phyloP scores from a whole-genome alignment of 2,113 vertebrate species.

The Manacus vitellinus region DNA sequence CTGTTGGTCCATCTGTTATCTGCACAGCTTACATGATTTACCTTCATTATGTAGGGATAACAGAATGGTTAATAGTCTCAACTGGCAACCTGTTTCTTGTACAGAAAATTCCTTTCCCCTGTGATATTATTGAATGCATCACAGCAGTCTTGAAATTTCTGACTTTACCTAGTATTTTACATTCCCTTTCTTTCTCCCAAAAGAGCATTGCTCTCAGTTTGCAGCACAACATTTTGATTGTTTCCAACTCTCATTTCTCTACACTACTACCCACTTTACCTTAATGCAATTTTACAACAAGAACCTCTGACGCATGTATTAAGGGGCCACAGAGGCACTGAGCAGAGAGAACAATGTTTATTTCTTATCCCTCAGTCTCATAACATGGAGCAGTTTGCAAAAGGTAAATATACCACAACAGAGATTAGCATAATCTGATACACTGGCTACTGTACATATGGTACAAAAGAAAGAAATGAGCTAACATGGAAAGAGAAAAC shows the following conservation, averaged over 20 bases:
- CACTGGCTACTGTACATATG: not conserved
- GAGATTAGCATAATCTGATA: not conserved
- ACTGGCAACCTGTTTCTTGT: not conserved
- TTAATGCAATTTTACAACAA: conserved; percentile 2
- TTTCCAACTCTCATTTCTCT: conserved; percentile 18
- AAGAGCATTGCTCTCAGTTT: not conserved
- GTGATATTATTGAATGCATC: not conserved
- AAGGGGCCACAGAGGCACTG: not conserved
- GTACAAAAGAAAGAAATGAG: not conserved
- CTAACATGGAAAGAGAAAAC: not conserved
- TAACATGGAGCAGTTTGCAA: not conserved
- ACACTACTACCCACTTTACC: not conserved
- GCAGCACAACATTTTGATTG: not conserved
- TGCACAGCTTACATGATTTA: conserved; percentile 20
- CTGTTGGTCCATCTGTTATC: conserved; percentile 12
- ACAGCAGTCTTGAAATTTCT: conserved; percentile 16
- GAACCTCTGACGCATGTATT: not conserved
- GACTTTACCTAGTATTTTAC: not conserved
- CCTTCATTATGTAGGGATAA: conserved; percentile 11
- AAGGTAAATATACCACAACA: not conserved
- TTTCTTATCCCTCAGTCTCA: not conserved
- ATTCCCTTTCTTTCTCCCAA: conserved; percentile 14
- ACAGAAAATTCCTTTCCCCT: conserved; percentile 11
- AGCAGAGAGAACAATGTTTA: not conserved
- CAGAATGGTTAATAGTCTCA: conserved; percentile 27